Conservation (phyloP, 1,140 invertebrate genomes). For the Diprion similis region DNA sequence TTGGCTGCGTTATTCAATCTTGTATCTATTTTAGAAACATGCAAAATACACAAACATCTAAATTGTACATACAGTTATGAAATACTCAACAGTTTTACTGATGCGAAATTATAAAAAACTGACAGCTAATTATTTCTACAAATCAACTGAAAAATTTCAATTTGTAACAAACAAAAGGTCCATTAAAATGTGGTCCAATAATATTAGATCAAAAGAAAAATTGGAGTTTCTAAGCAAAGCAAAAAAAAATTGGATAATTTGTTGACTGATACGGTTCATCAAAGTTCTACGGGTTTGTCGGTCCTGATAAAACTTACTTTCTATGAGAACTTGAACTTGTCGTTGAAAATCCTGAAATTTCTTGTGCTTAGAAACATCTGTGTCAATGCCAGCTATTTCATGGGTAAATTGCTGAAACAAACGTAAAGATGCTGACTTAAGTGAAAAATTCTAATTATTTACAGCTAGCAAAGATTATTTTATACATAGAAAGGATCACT, state of each 20-base stretch:
- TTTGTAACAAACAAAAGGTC: neutral
- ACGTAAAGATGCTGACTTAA: neutral
- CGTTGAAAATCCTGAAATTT: conserved; percentile 31
- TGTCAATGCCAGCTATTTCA: conserved; percentile 20
- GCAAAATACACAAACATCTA: neutral
- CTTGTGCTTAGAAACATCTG: conserved; percentile 23
- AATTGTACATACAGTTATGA: neutral
- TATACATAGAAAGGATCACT: neutral
- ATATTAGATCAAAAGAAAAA: conserved; percentile 13
- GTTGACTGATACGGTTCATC: neutral
- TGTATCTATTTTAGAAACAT: conserved; percentile 14
- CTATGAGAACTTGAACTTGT: conserved; percentile 30
- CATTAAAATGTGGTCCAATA: neutral
- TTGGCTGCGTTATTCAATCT: neutral
- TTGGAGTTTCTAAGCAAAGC: neutral
- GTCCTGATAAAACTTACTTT: conserved; percentile 28
- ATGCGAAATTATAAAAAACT: neutral
- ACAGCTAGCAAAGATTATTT: neutral
- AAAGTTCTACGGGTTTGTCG: neutral
- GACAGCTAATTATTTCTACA: too few species aligned
- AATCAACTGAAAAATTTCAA: too few species aligned
- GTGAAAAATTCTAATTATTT: neutral
- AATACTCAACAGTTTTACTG: neutral
- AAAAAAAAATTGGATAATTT: neutral
- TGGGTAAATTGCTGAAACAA: conserved; percentile 22